These are phyloP conservation scores for Tetragnatha montana DNA, from an alignment of 2,888 invertebrate species.

Conservation along the genomic window DNA sequence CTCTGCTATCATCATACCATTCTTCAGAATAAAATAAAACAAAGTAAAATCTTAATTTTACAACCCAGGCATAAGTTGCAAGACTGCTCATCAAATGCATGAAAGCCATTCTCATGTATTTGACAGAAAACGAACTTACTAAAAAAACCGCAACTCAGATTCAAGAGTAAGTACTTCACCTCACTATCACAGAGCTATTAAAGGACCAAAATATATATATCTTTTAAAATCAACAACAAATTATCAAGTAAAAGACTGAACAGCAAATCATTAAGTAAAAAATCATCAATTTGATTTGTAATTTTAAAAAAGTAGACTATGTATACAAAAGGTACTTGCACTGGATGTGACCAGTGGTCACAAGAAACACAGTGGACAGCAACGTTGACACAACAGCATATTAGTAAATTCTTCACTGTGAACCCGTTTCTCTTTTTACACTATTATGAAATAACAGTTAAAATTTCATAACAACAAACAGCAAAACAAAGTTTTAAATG, in stretches of 20 bases:
- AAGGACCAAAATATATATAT: constrained; percentile 71
- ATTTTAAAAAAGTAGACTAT: constrained; percentile 68
- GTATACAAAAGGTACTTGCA: constrained; percentile 71
- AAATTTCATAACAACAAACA: constrained; percentile 71
- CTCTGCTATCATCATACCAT: constrained; percentile 36
- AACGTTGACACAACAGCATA: constrained; percentile 67
- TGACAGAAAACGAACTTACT: constrained; percentile 60
- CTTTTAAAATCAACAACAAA: constrained; percentile 71
- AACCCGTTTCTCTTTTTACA: constrained; percentile 67
- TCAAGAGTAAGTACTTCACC: constrained; percentile 71
- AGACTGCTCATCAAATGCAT: constrained; percentile 70
- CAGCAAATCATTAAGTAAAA: constrained; percentile 70
- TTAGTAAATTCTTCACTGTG: constrained; percentile 67
- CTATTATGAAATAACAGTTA: constrained; percentile 70
- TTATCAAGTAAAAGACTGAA: constrained; percentile 69
- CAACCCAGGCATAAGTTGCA: constrained; percentile 66
- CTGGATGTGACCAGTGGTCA: constrained; percentile 62
- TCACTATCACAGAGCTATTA: constrained; percentile 71
- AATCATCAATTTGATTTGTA: constrained; percentile 66
- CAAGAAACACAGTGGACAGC: constrained; percentile 69
- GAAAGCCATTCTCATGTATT: constrained; percentile 59
- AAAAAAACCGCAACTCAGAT: constrained; percentile 62
- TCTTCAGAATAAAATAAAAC: constrained; percentile 33
- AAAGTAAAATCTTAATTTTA: constrained; percentile 48
- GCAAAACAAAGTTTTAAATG: constrained; percentile 69